A percentile compares a stretch with the other conserved stretches of the same genome.
Evolutionary conservation across 1,140 invertebrate genomes (phyloP).

Genomic region (Heliconius nattereri): DNA sequence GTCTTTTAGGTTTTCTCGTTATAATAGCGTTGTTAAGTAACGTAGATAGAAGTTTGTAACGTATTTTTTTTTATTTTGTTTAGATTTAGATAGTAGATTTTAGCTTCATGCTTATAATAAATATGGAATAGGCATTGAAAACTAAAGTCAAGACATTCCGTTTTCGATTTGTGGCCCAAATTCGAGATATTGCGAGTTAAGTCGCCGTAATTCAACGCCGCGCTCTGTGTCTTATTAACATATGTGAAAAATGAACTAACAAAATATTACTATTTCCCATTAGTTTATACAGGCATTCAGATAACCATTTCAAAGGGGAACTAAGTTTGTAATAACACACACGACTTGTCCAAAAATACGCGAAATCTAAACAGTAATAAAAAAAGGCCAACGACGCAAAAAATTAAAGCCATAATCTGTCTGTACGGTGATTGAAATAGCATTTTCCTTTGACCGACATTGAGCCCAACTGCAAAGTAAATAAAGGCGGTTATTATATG

Average conservation of each 20-base stretch:
- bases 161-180: background rate
- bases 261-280: background rate
- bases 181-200: no score
- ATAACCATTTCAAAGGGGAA: background rate
- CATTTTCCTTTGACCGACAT: conserved; percentile 6
- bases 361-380: conserved; percentile 30
- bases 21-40: background rate
- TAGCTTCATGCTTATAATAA: background rate
- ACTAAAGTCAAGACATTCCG: background rate
- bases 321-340: conserved; percentile 24
- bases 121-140: background rate
- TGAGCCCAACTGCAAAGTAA: background rate
- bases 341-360: conserved; percentile 34
- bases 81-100: background rate
- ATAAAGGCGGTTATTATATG: conserved; percentile 19
- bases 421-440: conserved; percentile 12
- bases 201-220: no score
- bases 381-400: conserved; percentile 40
- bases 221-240: no score
- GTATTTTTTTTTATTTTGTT: background rate
- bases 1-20: conserved; percentile 4
- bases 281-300: background rate
- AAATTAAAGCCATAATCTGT: conserved; percentile 41
- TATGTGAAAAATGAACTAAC: background rate
- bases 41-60: background rate